Evolutionary conservation across 2,888 invertebrate genomes (phyloP).

Genomic region (Julus scanicus): DNA sequence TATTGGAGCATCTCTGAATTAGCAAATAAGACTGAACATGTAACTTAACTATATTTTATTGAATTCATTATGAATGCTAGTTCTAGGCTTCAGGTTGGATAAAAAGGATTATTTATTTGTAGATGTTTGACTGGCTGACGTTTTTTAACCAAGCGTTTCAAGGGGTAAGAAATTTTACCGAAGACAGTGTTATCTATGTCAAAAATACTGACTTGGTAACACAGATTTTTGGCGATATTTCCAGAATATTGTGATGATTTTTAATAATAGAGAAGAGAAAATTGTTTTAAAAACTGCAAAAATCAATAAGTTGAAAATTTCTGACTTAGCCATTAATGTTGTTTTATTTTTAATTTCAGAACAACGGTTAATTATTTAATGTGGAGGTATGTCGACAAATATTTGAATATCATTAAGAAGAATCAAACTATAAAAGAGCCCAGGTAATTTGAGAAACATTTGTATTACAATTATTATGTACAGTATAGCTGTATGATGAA

Average conservation of each 20-base stretch:
- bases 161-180: conserved; percentile 44
- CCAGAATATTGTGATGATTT: too few relatives aligned
- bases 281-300: too few relatives aligned
- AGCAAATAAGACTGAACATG: conserved; percentile 48
- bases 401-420: conserved; percentile 38
- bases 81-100: neutral
- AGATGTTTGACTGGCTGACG: conserved; percentile 54
- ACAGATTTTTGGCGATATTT: neutral
- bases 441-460: conserved; percentile 52
- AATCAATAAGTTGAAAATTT: too few relatives aligned
- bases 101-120: neutral
- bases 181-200: conserved; percentile 30
- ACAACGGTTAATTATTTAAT: conserved; percentile 54
- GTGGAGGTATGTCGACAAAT: conserved; percentile 52
- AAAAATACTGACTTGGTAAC: neutral
- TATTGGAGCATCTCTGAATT: conserved; percentile 53
- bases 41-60: conserved; percentile 45
- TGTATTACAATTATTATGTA: too few relatives aligned
- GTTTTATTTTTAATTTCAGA: conserved; percentile 44
- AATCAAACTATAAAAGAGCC: conserved; percentile 18
- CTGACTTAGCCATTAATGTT: too few relatives aligned
- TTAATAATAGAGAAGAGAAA: too few relatives aligned
- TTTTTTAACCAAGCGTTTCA: conserved; percentile 45
- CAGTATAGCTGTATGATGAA: too few relatives aligned
- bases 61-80: neutral